Evolutionary conservation across 2,113 vertebrate species (phyloP).

Genomic region (Varanus komodoensis): DNA sequence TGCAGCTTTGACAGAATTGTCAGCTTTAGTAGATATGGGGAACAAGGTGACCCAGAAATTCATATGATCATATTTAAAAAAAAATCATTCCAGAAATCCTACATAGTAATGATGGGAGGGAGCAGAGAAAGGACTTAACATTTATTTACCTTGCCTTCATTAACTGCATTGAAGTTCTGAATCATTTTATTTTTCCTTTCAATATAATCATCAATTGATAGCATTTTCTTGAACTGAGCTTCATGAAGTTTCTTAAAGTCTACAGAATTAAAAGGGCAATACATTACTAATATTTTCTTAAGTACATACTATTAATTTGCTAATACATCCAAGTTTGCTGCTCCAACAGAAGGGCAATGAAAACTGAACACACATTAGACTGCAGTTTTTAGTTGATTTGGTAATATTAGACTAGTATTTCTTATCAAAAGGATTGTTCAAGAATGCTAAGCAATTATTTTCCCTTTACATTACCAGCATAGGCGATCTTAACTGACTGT

Average conservation of each 20-base stretch:
- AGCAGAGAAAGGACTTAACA: no score
- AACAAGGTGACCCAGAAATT: no score
- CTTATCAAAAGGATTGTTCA: background rate
- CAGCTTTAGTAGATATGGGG: no score
- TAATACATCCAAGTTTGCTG: background rate
- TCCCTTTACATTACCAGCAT: background rate
- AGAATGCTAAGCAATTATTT: background rate
- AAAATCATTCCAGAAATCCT: background rate
- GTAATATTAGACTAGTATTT: background rate
- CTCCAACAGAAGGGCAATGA: background rate
- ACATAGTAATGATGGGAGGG: no score
- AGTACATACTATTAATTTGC: background rate
- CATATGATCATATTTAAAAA: background rate
- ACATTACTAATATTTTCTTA: background rate
- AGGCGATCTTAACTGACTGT: background rate
- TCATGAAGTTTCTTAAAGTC: constrained; percentile 96
- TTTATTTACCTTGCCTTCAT: constrained; percentile 83
- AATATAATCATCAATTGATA: constrained; percentile 91
- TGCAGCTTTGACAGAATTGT: no score
- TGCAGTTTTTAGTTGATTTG: background rate
- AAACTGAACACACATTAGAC: background rate
- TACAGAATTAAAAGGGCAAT: constrained; percentile 57
- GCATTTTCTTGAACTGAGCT: constrained; percentile 93
- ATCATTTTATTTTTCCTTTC: constrained; percentile 85
- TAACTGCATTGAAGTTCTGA: constrained; percentile 74